Evolutionary conservation across 2,113 vertebrate species (phyloP).

Genomic region (Pica pica): DNA sequence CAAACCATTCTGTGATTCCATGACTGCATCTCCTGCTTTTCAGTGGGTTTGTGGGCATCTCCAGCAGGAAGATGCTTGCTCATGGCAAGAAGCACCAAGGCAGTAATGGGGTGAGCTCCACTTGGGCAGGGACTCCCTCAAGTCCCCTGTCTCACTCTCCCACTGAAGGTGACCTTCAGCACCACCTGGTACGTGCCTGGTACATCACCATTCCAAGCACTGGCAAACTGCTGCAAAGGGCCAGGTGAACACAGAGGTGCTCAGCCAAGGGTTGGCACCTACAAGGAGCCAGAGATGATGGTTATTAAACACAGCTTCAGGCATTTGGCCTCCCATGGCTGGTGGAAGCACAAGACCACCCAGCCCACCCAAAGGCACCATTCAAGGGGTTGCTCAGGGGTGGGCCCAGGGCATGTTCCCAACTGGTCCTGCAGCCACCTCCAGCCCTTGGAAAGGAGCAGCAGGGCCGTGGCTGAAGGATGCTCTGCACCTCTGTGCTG

Average conservation of each 20-base stretch:
- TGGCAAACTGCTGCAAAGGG: not conserved
- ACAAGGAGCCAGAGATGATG: not conserved
- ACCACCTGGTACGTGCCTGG: not conserved
- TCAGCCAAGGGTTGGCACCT: not conserved
- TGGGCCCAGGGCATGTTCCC: not conserved
- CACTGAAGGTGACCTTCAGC: not conserved
- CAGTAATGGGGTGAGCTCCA: not conserved
- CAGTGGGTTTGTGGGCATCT: not conserved
- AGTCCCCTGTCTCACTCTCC: not conserved
- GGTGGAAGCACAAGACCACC: not conserved
- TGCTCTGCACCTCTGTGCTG: not conserved
- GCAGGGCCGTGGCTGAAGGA: not conserved
- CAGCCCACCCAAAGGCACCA: not conserved
- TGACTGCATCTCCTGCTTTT: not conserved
- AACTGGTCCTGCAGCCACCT: not conserved
- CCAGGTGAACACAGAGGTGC: not conserved
- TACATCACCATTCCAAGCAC: not conserved
- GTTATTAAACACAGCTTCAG: not conserved
- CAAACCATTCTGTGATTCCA: not conserved
- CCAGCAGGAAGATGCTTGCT: not conserved
- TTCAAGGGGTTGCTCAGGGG: rapidly evolving
- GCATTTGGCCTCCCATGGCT: not conserved
- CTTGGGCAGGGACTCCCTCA: not conserved
- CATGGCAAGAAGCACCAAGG: not conserved
- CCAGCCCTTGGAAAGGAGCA: not conserved